Base-by-base conservation (phyloP, 2,797 vertebrate species). In the Harpagifer antarcticus region DNA sequence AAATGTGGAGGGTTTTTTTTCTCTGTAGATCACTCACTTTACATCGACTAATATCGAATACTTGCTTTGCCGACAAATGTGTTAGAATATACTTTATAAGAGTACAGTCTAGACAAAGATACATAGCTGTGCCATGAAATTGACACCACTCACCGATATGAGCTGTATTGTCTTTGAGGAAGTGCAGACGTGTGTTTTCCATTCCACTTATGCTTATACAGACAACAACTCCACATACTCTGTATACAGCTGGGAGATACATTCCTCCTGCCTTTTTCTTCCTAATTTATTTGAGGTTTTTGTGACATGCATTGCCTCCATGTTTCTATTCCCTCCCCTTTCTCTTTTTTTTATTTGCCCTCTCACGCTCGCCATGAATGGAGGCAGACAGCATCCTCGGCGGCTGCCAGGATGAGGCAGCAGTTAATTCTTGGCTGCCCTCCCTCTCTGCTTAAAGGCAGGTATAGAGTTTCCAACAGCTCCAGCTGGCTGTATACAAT, bases 381-480 rank as follows among this genome's bases (percentile, higher is more conserved):
- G 88, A 93, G 88, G 82, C 92, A 95, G 93, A 94, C 92, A 93
- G 91, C 89, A 92, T 92, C 89, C 86, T 91, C 85, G 82, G 88
- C 82, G 82, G 87, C 90, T 94, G 93, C 91, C 93, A 93, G 92
- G 89, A 94, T 93, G 91, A 94, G 88, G 92, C 91, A 93, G 94
- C 91, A 94, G 92, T 95, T 95, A 89, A 93, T 94, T 93, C 94
- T 95, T 95, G 94, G 94, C 93, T 91, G 91, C 88, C 84, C 90
- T 94, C 92, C 92, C 92, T 93, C 86, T 87, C 88, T 92, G 92
- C 93, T 94, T 94, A 91, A 94, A 95, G 93, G 91, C 91, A 94
- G 90, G 93, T 95, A 93, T 95, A 93, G 82, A 78, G 91, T 95
- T 95, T 95, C 95, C 88, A 92, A 93, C 93, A 94, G 92, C 92